Conservation (phyloP, 2,113 vertebrate species). For the Macquaria australasica region DNA sequence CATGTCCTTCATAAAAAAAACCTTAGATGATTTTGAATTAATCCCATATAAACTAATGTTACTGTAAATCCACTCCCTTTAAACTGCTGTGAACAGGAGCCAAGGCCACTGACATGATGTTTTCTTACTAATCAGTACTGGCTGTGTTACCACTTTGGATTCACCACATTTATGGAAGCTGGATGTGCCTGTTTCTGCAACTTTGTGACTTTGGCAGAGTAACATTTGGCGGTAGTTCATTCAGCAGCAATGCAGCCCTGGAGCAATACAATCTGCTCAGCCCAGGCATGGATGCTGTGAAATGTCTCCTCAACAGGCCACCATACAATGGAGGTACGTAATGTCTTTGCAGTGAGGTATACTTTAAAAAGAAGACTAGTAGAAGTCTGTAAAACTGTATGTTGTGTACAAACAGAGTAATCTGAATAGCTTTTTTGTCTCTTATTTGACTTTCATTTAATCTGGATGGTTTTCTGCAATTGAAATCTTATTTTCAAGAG, state of each 20-base stretch:
- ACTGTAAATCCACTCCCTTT: background rate
- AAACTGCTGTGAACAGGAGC: slow-evolving; percentile 1
- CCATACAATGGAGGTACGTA: slow-evolving; percentile 9
- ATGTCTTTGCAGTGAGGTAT: background rate
- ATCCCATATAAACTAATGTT: background rate
- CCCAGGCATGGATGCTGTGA: background rate
- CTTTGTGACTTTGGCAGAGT: slow-evolving; percentile 43
- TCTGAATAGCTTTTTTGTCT: background rate
- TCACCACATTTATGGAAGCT: slow-evolving; percentile 10
- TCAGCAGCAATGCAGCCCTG: slow-evolving; percentile 16
- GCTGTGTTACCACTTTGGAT: background rate
- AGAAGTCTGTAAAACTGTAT: background rate
- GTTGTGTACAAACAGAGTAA: background rate
- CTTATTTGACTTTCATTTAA: background rate
- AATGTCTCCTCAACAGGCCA: slow-evolving; percentile 9
- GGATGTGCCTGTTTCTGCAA: slow-evolving; percentile 38
- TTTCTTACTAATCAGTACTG: background rate
- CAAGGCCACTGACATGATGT: slow-evolving; percentile 20
- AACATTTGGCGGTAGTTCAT: slow-evolving; percentile 16
- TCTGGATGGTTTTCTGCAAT: background rate
- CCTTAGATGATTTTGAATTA: background rate
- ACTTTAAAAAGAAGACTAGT: background rate
- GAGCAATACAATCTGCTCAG: slow-evolving; percentile 11
- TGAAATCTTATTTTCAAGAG: slow-evolving; percentile 23
- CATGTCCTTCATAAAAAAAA: background rate